Evolutionary conservation across 2,888 invertebrate genomes (phyloP).

Genomic region (Morinoia aosen): DNA sequence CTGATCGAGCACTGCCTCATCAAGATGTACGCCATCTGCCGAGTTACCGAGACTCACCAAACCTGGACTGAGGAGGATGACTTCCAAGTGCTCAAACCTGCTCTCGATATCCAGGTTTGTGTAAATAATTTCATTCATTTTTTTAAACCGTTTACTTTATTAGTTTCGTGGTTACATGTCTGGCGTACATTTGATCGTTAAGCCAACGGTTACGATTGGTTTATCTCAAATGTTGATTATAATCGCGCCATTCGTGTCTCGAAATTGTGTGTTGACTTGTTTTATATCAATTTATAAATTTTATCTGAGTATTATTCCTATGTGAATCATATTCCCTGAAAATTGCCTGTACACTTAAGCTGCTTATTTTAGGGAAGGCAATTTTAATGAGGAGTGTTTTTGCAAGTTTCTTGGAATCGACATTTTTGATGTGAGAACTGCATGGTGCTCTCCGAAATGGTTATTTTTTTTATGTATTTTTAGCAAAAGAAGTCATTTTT

Average conservation of each 20-base stretch:
- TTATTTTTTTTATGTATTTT: too few relatives aligned
- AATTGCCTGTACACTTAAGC: too few relatives aligned
- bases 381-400: too few relatives aligned
- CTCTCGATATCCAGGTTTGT: conserved; percentile 77
- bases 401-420: too few relatives aligned
- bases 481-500: too few relatives aligned
- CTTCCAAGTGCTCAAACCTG: conserved; percentile 80
- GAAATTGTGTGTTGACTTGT: background rate
- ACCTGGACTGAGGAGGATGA: conserved; percentile 83
- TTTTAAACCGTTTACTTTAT: background rate
- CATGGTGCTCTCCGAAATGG: too few relatives aligned
- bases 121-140: background rate
- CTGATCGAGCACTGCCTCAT: conserved; percentile 81
- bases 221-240: background rate
- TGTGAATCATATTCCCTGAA: too few relatives aligned
- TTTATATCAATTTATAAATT: too few relatives aligned
- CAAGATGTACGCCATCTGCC: conserved; percentile 82
- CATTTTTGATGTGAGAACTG: too few relatives aligned
- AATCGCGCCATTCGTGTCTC: background rate
- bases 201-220: background rate
- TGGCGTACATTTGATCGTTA: background rate
- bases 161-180: background rate
- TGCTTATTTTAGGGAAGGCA: too few relatives aligned
- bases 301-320: too few relatives aligned
- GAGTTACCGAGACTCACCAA: conserved; percentile 81